Conservation (phyloP, 2,888 invertebrate genomes). For the Cosmopolites sordidus region DNA sequence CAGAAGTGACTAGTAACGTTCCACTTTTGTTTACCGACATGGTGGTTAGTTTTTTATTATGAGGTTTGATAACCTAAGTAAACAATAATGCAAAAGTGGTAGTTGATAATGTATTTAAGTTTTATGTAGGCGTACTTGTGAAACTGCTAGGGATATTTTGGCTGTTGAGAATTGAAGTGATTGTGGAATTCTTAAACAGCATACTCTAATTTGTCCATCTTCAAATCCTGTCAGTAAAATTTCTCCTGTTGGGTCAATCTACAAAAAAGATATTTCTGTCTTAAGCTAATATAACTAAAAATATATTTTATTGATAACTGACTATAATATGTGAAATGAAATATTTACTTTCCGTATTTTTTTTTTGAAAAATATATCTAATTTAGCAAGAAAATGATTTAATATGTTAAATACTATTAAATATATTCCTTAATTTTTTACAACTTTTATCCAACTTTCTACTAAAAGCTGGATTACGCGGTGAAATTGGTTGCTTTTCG, state of each 20-base stretch:
- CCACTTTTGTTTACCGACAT: conserved; percentile 58
- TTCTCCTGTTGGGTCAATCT: conserved; percentile 51
- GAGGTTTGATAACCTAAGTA: conserved; percentile 63
- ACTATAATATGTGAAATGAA: too few relatives aligned
- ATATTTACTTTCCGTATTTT: too few relatives aligned
- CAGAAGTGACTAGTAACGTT: conserved; percentile 61
- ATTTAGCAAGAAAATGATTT: too few relatives aligned
- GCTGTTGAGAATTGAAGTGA: background rate
- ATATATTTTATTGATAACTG: too few relatives aligned
- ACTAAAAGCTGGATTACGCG: too few relatives aligned
- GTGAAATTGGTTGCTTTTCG: too few relatives aligned
- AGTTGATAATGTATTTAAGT: conserved; percentile 16
- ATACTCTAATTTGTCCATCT: conserved; percentile 64
- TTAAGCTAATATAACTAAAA: too few relatives aligned
- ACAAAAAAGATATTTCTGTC: too few relatives aligned
- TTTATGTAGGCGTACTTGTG: conserved; percentile 24
- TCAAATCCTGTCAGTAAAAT: conserved; percentile 65
- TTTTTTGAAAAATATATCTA: too few relatives aligned
- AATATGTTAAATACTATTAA: too few relatives aligned
- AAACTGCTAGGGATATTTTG: conserved; percentile 18
- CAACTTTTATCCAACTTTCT: too few relatives aligned
- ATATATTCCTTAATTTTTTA: too few relatives aligned
- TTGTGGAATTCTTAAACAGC: conserved; percentile 22
- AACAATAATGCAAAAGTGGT: background rate
- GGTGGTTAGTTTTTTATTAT: conserved; percentile 58